A percentile compares a stretch with the other conserved stretches of the same genome.
Conservation (phyloP, 2,888 invertebrate genomes). For the Drosophila pseudotakahashii region DNA sequence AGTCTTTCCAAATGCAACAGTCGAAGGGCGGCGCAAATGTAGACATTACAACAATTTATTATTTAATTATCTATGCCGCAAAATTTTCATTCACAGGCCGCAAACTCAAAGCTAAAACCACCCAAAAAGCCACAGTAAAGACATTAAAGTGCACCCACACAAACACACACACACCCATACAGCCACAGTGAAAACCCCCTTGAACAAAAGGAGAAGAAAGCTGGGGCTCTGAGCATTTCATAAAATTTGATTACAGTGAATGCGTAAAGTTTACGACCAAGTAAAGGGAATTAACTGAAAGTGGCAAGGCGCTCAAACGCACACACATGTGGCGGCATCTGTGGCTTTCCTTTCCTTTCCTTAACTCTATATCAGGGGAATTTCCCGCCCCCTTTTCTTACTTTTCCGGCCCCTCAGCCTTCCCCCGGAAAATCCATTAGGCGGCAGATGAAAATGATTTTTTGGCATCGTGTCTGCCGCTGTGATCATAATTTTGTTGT, state of each 20-base stretch:
- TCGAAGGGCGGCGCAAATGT: slow-evolving; percentile 45
- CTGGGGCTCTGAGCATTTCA: slow-evolving; percentile 55
- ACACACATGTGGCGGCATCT: slow-evolving; percentile 38
- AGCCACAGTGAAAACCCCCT: slow-evolving; percentile 13
- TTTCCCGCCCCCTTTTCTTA: slow-evolving; percentile 9
- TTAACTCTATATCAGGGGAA: slow-evolving; percentile 35
- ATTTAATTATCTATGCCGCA: slow-evolving; percentile 72
- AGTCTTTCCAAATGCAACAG: slow-evolving; percentile 31
- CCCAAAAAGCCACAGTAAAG: slow-evolving; percentile 43
- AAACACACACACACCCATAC: not conserved
- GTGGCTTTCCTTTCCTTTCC: slow-evolving; percentile 20
- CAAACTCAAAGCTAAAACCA: slow-evolving; percentile 41
- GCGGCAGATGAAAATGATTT: slow-evolving; percentile 31
- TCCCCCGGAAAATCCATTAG: slow-evolving; percentile 25
- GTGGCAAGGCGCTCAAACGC: slow-evolving; percentile 39
- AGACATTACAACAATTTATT: slow-evolving; percentile 73
- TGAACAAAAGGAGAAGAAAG: slow-evolving; percentile 29
- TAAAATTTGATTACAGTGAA: slow-evolving; percentile 73
- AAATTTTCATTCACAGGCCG: slow-evolving; percentile 62
- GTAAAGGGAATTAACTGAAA: slow-evolving; percentile 68
- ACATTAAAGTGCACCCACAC: slow-evolving; percentile 48
- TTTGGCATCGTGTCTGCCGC: slow-evolving; percentile 10
- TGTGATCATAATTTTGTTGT: slow-evolving; percentile 34
- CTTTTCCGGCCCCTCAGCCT: not conserved
- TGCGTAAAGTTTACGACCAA: slow-evolving; percentile 73